These are phyloP conservation scores for Globodera rostochiensis DNA, from an alignment of 1,140 invertebrate genomes.

Conservation along the genomic window DNA sequence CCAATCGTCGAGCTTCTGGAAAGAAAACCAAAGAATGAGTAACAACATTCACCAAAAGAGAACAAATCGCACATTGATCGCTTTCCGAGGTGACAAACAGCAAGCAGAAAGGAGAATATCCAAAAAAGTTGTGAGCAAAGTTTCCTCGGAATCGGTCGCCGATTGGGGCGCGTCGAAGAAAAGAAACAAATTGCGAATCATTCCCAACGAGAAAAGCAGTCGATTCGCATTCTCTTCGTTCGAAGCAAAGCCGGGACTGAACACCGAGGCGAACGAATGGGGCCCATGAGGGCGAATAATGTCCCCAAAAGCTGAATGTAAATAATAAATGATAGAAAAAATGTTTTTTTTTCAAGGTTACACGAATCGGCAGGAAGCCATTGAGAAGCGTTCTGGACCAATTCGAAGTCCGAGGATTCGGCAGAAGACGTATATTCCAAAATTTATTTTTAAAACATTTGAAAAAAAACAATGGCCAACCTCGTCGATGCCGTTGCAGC, in stretches of 20 bases:
- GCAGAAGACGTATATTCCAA: neutral
- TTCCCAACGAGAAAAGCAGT: conserved; percentile 38
- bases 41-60: neutral
- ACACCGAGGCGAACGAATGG: conserved; percentile 4
- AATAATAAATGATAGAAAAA: neutral
- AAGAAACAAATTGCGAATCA: conserved; percentile 42
- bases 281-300: neutral
- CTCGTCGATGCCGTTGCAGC: neutral
- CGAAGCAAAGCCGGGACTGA: conserved; percentile 35
- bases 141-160: conserved; percentile 41
- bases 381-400: conserved; percentile 2
- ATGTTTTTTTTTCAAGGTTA: neutral
- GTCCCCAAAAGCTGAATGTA: conserved; percentile 1
- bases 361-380: conserved; percentile 5
- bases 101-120: conserved; percentile 44
- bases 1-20: conserved; percentile 50
- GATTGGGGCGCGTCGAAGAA: conserved; percentile 35
- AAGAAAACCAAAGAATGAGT: conserved; percentile 9
- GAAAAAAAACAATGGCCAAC: neutral
- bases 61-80: neutral
- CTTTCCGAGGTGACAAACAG: neutral
- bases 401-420: conserved; percentile 19
- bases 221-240: conserved; percentile 41
- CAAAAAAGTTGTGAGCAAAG: conserved; percentile 32
- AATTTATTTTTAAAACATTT: neutral